These are phyloP conservation scores for Ormia ochracea DNA, from an alignment of 2,888 invertebrate genomes.

Conservation along the genomic window DNA sequence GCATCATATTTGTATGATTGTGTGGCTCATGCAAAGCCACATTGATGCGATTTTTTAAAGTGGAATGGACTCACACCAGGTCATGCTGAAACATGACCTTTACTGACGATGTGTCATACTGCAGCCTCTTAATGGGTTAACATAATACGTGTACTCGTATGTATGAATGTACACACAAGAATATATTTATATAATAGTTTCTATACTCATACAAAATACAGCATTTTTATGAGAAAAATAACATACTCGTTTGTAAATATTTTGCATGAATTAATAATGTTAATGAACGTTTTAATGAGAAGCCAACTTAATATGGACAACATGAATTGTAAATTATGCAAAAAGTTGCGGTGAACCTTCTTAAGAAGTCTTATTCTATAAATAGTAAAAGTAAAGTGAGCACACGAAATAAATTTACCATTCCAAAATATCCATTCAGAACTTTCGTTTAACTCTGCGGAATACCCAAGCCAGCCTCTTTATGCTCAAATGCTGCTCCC, in stretches of 20 bases:
- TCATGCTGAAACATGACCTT: too few species aligned
- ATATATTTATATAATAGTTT: too few species aligned
- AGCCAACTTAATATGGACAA: neutral
- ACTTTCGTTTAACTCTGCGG: too few species aligned
- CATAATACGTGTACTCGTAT: neutral
- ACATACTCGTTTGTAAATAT: conserved; percentile 2
- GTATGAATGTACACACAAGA: too few species aligned
- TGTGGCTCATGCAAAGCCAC: too few species aligned
- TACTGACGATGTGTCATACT: neutral
- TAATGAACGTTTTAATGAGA: conserved; percentile 48
- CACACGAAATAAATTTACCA: neutral
- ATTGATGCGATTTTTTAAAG: too few species aligned
- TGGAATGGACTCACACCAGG: too few species aligned
- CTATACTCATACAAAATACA: neutral
- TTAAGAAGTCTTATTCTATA: neutral
- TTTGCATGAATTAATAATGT: conserved; percentile 37
- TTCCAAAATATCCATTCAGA: neutral
- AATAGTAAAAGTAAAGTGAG: conserved; percentile 29
- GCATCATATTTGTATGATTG: too few species aligned
- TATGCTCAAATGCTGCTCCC: too few species aligned
- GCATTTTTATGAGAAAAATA: conserved; percentile 10
- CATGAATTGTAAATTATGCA: conserved; percentile 13
- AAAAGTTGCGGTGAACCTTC: neutral
- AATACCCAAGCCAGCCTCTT: neutral
- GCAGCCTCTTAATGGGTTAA: conserved; percentile 6